These are phyloP conservation scores for Pipistrellus kuhlii DNA, from an alignment of 2,797 vertebrate species.

Conservation along the genomic window DNA sequence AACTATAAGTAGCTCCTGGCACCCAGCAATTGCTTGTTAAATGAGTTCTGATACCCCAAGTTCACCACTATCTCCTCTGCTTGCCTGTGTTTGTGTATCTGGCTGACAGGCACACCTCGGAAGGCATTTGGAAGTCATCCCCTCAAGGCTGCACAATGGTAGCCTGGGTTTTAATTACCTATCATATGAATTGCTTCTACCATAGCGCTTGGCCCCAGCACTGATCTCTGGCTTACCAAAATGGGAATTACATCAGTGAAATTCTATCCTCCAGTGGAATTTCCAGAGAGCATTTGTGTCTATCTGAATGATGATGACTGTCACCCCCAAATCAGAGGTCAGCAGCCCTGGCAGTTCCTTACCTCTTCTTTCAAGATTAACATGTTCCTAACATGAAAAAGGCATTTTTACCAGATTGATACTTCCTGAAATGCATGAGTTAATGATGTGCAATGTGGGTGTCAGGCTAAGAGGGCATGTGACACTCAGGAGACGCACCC, in stretches of 20 bases:
- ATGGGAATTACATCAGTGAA: neutral
- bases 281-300: neutral
- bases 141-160: too few relatives aligned
- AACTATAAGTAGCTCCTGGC: rapidly evolving
- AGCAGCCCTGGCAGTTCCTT: too few relatives aligned
- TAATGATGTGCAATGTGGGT: rapidly evolving
- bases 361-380: neutral
- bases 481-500: neutral
- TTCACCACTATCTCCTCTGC: rapidly evolving
- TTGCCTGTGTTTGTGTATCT: rapidly evolving
- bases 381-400: rapidly evolving
- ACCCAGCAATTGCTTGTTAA: rapidly evolving
- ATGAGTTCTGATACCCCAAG: neutral
- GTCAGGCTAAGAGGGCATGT: rapidly evolving
- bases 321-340: neutral
- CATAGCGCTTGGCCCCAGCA: neutral
- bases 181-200: rapidly evolving
- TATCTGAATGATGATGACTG: rapidly evolving
- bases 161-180: too few relatives aligned
- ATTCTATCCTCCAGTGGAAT: neutral
- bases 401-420: too few relatives aligned
- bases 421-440: neutral
- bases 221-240: neutral
- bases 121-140: neutral
- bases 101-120: rapidly evolving